Percentiles rank a stretch among this genome's conserved stretches.
phyloP scores from a whole-genome alignment of 2,797 vertebrate genomes.

The Gymnothorax reevesii region DNA sequence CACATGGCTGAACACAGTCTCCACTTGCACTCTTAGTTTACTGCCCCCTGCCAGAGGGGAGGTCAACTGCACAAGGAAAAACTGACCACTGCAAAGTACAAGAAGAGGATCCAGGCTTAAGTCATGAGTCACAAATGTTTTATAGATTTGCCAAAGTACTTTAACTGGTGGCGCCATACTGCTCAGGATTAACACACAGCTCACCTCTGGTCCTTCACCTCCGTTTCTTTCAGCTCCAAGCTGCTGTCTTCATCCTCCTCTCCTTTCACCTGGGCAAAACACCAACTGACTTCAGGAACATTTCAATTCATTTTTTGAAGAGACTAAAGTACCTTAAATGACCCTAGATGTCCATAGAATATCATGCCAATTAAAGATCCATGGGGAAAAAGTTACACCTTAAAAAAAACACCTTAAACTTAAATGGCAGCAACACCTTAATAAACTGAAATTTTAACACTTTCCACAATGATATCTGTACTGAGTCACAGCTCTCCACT shows the following conservation, averaged over 20 bases:
- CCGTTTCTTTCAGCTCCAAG: conserved; percentile 84
- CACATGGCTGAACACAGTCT: conserved; percentile 88
- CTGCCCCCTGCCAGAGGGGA: conserved; percentile 79
- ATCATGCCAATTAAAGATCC: too few species aligned
- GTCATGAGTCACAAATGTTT: not conserved
- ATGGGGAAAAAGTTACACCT: too few species aligned
- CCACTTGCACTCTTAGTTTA: conserved; percentile 85
- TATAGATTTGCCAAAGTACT: not conserved
- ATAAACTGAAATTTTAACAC: too few species aligned
- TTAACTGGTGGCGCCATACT: not conserved
- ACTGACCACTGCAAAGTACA: conserved; percentile 77
- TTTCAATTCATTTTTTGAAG: not conserved
- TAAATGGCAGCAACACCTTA: too few species aligned
- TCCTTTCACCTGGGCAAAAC: conserved; percentile 80
- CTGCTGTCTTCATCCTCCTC: conserved; percentile 90
- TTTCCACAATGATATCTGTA: too few species aligned
- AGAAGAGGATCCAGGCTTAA: not conserved
- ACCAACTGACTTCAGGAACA: not conserved
- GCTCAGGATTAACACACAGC: conserved; percentile 14
- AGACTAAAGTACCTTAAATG: too few species aligned
- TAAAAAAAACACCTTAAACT: too few species aligned
- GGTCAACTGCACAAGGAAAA: conserved; percentile 85
- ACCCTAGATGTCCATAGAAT: conserved; percentile 1
- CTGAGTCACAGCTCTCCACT: too few species aligned
- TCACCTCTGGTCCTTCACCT: conserved; percentile 84